These are phyloP conservation scores for Globodera ellingtonae DNA, from an alignment of 1,140 invertebrate genomes.

Conservation along the genomic window DNA sequence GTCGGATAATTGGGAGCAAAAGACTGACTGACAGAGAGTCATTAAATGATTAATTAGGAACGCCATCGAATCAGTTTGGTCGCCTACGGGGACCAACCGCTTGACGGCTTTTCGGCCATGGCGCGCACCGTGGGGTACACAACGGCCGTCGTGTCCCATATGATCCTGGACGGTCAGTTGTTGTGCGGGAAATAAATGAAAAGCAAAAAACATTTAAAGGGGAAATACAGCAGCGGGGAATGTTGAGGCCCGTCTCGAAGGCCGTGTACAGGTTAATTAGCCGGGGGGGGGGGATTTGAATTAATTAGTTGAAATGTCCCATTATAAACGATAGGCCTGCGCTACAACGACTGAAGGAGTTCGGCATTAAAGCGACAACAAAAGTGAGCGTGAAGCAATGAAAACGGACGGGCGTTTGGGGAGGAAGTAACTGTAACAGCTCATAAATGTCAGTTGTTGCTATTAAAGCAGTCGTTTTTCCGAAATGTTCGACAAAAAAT, in stretches of 20 bases:
- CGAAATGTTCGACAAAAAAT: slow-evolving; percentile 4
- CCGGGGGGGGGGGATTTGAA: too few species aligned
- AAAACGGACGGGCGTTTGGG: not conserved
- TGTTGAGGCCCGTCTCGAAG: slow-evolving; percentile 66
- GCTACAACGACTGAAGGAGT: slow-evolving; percentile 66
- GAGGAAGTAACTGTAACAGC: not conserved
- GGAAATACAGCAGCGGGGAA: slow-evolving; percentile 69
- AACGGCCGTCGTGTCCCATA: slow-evolving; percentile 90
- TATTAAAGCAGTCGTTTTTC: not conserved
- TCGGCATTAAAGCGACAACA: slow-evolving; percentile 66
- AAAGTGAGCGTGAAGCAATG: slow-evolving; percentile 36
- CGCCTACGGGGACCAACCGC: slow-evolving; percentile 78
- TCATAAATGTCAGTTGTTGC: too few species aligned
- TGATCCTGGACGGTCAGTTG: slow-evolving; percentile 84
- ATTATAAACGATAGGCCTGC: slow-evolving; percentile 61
- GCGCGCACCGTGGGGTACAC: slow-evolving; percentile 94
- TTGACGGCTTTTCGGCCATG: slow-evolving; percentile 88
- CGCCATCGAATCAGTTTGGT: slow-evolving; percentile 86
- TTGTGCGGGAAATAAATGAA: slow-evolving; percentile 19
- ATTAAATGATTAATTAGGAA: slow-evolving; percentile 70
- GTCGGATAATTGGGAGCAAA: not conserved
- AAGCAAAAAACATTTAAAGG: slow-evolving; percentile 61
- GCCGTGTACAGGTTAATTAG: slow-evolving; percentile 66
- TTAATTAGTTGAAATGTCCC: too few species aligned
- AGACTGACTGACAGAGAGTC: not conserved